Conservation (phyloP, 2,888 invertebrate species). For the Cabera pusaria region DNA sequence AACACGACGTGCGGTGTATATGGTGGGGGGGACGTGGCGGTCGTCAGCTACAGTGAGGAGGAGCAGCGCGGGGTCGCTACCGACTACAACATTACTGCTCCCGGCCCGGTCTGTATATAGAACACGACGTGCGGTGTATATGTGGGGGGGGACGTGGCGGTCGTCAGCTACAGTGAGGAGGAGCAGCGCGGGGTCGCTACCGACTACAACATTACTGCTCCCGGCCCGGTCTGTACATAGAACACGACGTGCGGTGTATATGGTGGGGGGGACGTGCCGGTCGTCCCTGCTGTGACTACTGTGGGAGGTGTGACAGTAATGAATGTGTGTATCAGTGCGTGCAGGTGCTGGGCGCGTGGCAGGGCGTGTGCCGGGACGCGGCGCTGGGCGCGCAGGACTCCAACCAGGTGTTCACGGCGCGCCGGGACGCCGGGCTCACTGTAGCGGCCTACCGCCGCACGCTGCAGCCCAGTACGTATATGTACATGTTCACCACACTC, state of each 20-base stretch:
- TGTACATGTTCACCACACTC: background rate
- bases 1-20: too few species aligned
- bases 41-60: too few species aligned
- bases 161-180: conserved; percentile 88
- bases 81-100: too few species aligned
- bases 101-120: too few species aligned
- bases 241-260: too few species aligned
- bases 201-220: conserved; percentile 93
- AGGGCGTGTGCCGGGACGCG: conserved; percentile 93
- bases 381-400: conserved; percentile 91
- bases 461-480: conserved; percentile 86
- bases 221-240: too few species aligned
- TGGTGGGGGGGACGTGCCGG: too few species aligned
- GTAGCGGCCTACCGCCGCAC: conserved; percentile 90
- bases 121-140: too few species aligned
- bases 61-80: too few species aligned
- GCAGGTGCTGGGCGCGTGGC: conserved; percentile 92
- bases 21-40: too few species aligned
- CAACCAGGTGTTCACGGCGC: conserved; percentile 90
- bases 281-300: too few species aligned
- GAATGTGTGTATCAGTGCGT: conserved; percentile 89
- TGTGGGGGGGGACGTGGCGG: conserved; percentile 93
- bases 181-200: conserved; percentile 86
- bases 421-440: conserved; percentile 89
- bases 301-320: too few species aligned